Evolutionary conservation across 2,888 invertebrate species (phyloP).

Genomic region (Holacanthella duospinosa): DNA sequence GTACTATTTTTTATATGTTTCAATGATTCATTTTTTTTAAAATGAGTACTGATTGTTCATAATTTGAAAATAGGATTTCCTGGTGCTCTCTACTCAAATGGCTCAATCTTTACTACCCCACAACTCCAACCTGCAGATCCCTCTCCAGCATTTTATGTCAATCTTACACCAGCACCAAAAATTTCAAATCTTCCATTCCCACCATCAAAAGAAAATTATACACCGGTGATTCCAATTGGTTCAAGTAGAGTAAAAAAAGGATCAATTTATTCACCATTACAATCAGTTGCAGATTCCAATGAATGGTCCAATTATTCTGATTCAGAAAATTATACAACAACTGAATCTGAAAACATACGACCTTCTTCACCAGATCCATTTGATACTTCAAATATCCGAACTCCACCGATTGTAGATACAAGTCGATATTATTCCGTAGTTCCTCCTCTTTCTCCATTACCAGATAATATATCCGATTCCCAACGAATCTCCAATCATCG

Average conservation of each 20-base stretch:
- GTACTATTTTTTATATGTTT: too few species aligned
- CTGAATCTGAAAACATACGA: slow-evolving; percentile 19
- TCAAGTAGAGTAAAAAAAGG: slow-evolving; percentile 5
- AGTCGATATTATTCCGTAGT: slow-evolving; percentile 33
- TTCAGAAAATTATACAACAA: slow-evolving; percentile 14
- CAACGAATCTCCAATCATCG: background rate
- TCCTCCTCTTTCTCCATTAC: slow-evolving; percentile 18
- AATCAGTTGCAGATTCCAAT: slow-evolving; percentile 25
- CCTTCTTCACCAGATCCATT: slow-evolving; percentile 51
- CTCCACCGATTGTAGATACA: slow-evolving; percentile 37
- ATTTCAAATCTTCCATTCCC: slow-evolving; percentile 5
- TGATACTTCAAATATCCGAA: slow-evolving; percentile 49
- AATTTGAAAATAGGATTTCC: background rate
- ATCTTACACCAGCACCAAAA: slow-evolving; percentile 3
- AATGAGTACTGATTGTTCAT: too few species aligned
- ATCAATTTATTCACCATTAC: slow-evolving; percentile 16
- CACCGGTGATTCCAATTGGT: background rate
- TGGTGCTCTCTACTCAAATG: background rate
- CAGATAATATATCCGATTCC: background rate
- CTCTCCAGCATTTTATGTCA: slow-evolving; percentile 5
- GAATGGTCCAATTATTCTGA: slow-evolving; percentile 29
- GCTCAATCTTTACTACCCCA: background rate
- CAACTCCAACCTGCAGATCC: slow-evolving; percentile 3
- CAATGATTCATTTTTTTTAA: background rate
- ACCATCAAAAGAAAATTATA: background rate